Percentiles rank a stretch among this genome's conserved stretches.
These are phyloP conservation scores for Rhagoletis pomonella DNA, from an alignment of 1,140 invertebrate species.

Conservation along the genomic window DNA sequence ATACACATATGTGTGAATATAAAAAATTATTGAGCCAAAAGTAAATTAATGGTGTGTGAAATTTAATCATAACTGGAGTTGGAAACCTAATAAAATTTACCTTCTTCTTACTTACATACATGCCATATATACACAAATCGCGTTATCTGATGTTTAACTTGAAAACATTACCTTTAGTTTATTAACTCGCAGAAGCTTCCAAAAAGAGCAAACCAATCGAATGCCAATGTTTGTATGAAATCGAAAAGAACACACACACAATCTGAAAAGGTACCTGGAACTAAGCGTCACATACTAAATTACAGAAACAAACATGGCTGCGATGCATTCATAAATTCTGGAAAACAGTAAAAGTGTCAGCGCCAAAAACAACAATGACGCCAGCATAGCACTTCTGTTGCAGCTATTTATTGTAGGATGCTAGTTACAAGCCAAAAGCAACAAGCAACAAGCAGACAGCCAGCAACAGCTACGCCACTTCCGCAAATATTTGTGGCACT, in stretches of 20 bases:
- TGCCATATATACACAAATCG: too few species aligned
- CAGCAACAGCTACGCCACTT: background rate
- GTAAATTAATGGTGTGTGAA: background rate
- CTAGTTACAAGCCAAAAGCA: background rate
- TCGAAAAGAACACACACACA: background rate
- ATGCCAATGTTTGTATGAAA: background rate
- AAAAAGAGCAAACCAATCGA: background rate
- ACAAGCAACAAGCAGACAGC: background rate
- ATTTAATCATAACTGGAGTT: too few species aligned
- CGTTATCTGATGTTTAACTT: too few species aligned
- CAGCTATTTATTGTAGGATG: background rate
- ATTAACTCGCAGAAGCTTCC: too few species aligned
- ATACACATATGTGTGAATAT: too few species aligned
- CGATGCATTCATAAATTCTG: slow-evolving; percentile 41
- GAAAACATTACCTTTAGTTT: too few species aligned
- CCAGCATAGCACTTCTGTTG: background rate
- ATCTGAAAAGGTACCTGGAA: background rate
- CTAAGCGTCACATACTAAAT: background rate
- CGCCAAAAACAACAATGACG: slow-evolving; percentile 10
- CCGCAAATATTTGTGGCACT: background rate
- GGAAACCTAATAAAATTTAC: too few species aligned
- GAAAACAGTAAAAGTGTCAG: slow-evolving; percentile 34
- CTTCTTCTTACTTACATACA: too few species aligned
- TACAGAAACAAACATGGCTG: slow-evolving; percentile 14
- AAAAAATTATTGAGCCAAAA: too few species aligned